A percentile compares a stretch with the other conserved stretches of the same genome.
Evolutionary conservation across 2,888 invertebrate genomes (phyloP).

Genomic region (Plagodis pulveraria): DNA sequence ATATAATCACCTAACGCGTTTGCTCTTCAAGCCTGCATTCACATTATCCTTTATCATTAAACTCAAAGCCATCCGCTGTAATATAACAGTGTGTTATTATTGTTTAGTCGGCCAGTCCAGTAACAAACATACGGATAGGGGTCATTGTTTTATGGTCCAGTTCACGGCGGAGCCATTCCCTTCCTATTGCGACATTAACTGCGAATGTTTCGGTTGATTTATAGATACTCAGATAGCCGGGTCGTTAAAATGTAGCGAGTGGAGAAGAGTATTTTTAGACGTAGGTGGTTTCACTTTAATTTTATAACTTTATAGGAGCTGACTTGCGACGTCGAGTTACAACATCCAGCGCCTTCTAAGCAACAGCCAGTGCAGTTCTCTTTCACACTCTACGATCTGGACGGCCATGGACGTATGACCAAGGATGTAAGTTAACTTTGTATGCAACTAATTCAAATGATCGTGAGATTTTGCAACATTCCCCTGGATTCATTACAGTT

Average conservation of each 20-base stretch:
- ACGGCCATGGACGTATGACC: conserved; percentile 96
- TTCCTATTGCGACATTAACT: conserved; percentile 43
- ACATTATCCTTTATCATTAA: conserved; percentile 16
- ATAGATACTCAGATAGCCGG: conserved; percentile 35
- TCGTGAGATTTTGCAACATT: too few relatives aligned
- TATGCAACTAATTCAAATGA: too few relatives aligned
- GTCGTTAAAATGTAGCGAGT: conserved; percentile 22
- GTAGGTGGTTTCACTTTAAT: conserved; percentile 22
- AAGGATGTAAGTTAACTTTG: conserved; percentile 89
- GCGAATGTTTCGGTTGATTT: conserved; percentile 39
- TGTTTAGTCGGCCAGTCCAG: conserved; percentile 17
- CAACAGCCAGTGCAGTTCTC: conserved; percentile 90
- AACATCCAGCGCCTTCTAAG: conserved; percentile 90
- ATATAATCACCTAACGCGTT: conserved; percentile 14
- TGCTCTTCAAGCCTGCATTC: not conserved
- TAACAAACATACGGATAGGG: conserved; percentile 38
- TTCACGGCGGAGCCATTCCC: conserved; percentile 37
- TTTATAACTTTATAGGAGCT: conserved; percentile 87
- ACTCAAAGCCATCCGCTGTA: conserved; percentile 8
- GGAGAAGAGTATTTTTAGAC: conserved; percentile 23
- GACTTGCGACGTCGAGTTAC: conserved; percentile 94
- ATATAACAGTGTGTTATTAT: conserved; percentile 20
- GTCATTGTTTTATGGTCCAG: conserved; percentile 42
- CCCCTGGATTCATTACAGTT: too few relatives aligned
- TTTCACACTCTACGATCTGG: conserved; percentile 95